These are phyloP conservation scores for Podarcis muralis DNA, from an alignment of 2,113 vertebrate species.

Conservation along the genomic window DNA sequence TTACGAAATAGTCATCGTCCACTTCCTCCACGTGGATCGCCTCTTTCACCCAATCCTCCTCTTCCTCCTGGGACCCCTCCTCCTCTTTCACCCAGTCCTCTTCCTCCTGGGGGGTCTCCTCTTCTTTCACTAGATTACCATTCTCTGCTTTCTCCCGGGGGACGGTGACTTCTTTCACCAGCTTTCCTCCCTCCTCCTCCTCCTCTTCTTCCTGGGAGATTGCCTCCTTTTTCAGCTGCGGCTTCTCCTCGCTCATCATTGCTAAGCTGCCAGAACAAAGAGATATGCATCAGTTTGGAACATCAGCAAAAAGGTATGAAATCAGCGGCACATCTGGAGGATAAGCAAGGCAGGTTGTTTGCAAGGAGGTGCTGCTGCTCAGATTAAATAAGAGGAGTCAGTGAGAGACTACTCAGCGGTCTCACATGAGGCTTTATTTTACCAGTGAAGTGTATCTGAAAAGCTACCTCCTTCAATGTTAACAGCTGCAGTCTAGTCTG, in stretches of 20 bases:
- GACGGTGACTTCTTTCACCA: neutral
- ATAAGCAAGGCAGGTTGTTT: neutral
- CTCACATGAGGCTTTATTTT: neutral
- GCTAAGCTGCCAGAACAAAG: neutral
- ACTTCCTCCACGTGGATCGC: neutral
- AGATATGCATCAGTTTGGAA: neutral
- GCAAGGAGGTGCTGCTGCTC: neutral
- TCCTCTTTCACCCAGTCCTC: neutral
- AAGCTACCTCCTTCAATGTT: too few species aligned
- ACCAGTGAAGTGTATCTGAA: neutral
- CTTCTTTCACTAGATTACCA: neutral
- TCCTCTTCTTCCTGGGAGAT: neutral
- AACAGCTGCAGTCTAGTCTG: too few species aligned
- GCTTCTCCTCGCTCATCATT: conserved; percentile 10
- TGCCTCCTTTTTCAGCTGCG: neutral
- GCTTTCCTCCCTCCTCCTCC: neutral
- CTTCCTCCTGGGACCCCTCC: neutral
- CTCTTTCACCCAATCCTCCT: neutral
- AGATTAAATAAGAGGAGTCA: neutral
- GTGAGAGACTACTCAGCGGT: too few species aligned
- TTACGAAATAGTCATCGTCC: neutral
- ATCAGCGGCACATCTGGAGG: neutral
- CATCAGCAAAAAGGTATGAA: neutral
- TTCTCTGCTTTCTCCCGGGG: neutral
- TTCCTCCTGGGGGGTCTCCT: neutral